A percentile compares a stretch with the other conserved stretches of the same genome.
phyloP scores from a whole-genome alignment of 2,797 vertebrate species.

The Florisuga fusca region DNA sequence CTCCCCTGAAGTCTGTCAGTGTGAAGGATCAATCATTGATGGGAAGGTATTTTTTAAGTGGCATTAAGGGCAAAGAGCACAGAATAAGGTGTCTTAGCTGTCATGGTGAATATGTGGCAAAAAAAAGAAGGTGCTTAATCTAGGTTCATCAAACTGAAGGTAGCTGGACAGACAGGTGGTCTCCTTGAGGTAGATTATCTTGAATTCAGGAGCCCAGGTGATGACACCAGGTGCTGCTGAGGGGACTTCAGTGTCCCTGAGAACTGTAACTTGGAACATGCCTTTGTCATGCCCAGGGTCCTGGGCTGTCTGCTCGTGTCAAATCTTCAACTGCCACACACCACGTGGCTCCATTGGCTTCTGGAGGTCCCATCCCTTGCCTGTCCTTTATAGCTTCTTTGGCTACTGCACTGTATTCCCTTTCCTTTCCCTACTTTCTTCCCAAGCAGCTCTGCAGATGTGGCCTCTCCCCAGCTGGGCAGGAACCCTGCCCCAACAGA shows the following conservation, averaged over 20 bases:
- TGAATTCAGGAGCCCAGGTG: not conserved
- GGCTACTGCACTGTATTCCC: not conserved
- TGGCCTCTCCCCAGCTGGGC: not conserved
- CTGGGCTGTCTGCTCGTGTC: not conserved
- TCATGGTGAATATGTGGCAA: not conserved
- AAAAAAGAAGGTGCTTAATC: not conserved
- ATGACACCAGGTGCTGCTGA: not conserved
- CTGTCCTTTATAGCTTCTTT: not conserved
- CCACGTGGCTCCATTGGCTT: rapidly evolving
- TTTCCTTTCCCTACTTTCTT: not conserved
- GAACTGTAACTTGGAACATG: not conserved
- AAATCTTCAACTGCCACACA: not conserved
- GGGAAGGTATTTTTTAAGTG: not conserved
- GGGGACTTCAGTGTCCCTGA: not conserved
- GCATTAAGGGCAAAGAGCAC: not conserved
- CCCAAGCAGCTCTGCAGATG: not conserved
- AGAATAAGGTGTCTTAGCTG: not conserved
- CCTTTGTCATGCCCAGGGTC: not conserved
- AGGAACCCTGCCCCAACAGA: not conserved
- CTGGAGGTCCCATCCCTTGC: not conserved
- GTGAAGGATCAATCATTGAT: not conserved
- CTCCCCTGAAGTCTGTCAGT: not conserved
- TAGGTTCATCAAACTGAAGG: not conserved
- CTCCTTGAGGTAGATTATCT: not conserved
- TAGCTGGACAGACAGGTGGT: not conserved